A percentile compares a stretch with the other conserved stretches of the same genome.
Conservation (phyloP, 2,888 invertebrate species). For the Laothoe populi region DNA sequence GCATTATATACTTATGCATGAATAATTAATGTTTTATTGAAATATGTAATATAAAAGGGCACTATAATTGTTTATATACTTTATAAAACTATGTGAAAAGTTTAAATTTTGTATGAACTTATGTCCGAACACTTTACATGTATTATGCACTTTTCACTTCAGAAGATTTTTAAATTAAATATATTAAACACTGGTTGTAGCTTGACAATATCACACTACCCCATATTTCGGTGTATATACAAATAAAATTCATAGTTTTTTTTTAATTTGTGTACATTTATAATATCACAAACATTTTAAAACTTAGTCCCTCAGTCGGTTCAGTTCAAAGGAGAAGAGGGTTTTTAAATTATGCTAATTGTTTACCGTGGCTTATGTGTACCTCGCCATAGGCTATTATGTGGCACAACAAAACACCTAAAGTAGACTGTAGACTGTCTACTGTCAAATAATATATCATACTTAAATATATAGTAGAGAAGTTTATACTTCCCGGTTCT, state of each 20-base stretch:
- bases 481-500: too few species aligned
- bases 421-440: not conserved
- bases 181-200: too few species aligned
- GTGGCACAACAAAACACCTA: constrained; percentile 43
- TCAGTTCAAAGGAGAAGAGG: constrained; percentile 59
- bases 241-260: not conserved
- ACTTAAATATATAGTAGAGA: too few species aligned
- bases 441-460: not conserved
- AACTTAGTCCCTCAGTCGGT: constrained; percentile 45
- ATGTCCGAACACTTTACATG: not conserved
- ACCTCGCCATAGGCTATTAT: constrained; percentile 68
- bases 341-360: constrained; percentile 77
- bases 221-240: not conserved
- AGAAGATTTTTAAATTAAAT: too few species aligned
- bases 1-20: constrained; percentile 4
- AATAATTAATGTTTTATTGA: constrained; percentile 5
- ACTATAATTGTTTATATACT: not conserved
- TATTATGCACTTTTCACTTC: too few species aligned
- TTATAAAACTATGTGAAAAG: not conserved
- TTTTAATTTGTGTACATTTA: not conserved
- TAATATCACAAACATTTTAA: not conserved
- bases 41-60: not conserved
- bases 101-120: not conserved
- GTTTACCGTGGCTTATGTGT: constrained; percentile 79
- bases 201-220: too few species aligned